Percentiles rank a stretch among this genome's conserved stretches.
phyloP scores from a whole-genome alignment of 2,888 invertebrate species.

The Cephus runcator region DNA sequence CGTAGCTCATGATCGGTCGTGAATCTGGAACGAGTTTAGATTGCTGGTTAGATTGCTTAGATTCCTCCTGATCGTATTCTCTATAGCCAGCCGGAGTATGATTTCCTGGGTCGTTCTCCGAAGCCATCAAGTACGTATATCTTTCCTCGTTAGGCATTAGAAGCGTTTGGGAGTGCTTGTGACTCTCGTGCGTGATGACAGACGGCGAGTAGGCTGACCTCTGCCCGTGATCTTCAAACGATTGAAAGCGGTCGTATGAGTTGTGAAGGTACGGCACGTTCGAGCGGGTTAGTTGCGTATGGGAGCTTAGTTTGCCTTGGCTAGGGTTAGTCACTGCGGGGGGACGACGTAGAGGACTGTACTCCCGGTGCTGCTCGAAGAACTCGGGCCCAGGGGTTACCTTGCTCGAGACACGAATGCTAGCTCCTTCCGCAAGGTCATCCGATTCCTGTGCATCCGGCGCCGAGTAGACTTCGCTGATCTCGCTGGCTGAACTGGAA shows the following conservation, averaged over 20 bases:
- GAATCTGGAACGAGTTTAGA: conserved; percentile 63
- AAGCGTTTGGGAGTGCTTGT: neutral
- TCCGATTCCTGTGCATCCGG: conserved; percentile 58
- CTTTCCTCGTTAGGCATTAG: neutral
- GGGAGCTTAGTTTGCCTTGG: neutral
- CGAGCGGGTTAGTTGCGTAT: conserved; percentile 38
- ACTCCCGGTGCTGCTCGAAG: conserved; percentile 44
- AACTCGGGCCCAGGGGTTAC: conserved; percentile 59
- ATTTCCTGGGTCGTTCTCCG: neutral
- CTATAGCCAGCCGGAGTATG: neutral
- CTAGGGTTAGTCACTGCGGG: conserved; percentile 16
- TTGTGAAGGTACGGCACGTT: conserved; percentile 40
- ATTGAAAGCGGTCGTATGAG: conserved; percentile 43
- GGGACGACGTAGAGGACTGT: neutral
- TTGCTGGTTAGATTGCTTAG: conserved; percentile 46
- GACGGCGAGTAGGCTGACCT: neutral
- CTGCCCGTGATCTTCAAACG: neutral
- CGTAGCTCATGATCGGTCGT: conserved; percentile 50
- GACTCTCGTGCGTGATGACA: neutral
- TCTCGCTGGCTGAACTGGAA: conserved; percentile 69
- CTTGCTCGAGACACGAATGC: conserved; percentile 56
- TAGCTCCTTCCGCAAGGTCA: conserved; percentile 53
- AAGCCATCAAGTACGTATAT: neutral
- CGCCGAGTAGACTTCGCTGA: conserved; percentile 68
- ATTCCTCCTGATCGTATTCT: neutral